phyloP scores from a whole-genome alignment of 2,888 invertebrate species.

The Drosophila rubida region DNA sequence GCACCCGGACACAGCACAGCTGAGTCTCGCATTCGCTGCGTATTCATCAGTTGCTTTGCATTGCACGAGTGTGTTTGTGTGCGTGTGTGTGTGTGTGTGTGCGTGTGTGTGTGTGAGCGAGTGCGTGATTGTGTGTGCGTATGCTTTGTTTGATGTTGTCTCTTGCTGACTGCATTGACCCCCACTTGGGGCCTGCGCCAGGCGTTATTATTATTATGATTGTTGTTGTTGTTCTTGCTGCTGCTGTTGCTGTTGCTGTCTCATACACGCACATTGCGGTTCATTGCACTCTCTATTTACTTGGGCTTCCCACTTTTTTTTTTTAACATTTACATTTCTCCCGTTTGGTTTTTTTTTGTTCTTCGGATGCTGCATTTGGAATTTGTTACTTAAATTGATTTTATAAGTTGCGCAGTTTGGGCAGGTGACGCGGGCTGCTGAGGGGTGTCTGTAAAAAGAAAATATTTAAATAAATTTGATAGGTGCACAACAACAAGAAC shows the following conservation, averaged over 20 bases:
- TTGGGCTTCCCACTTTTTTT: constrained; percentile 56
- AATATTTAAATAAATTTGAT: constrained; percentile 77
- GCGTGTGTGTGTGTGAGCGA: constrained; percentile 11
- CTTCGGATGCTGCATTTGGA: constrained; percentile 34
- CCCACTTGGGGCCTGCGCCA: constrained; percentile 66
- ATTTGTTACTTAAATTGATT: constrained; percentile 22
- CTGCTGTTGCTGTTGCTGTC: constrained; percentile 31
- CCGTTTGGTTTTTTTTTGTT: constrained; percentile 20
- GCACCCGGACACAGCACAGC: constrained; percentile 48
- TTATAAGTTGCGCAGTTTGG: constrained; percentile 25
- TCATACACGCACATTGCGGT: constrained; percentile 71
- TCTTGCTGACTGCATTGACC: constrained; percentile 72
- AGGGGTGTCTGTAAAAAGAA: constrained; percentile 25
- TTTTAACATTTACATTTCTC: constrained; percentile 53
- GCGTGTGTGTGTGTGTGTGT: constrained; percentile 8
- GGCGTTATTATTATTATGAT: constrained; percentile 32
- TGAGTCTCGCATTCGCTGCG: constrained; percentile 32
- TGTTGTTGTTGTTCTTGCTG: constrained; percentile 19
- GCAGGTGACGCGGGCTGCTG: background rate
- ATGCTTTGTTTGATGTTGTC: constrained; percentile 72
- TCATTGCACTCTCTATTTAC: constrained; percentile 81
- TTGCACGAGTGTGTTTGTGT: constrained; percentile 29
- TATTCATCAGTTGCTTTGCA: constrained; percentile 75
- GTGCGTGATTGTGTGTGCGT: constrained; percentile 33
- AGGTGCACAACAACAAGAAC: constrained; percentile 53